Base-by-base conservation (phyloP, 2,888 invertebrate genomes). In the Drosophila macrospina region DNA sequence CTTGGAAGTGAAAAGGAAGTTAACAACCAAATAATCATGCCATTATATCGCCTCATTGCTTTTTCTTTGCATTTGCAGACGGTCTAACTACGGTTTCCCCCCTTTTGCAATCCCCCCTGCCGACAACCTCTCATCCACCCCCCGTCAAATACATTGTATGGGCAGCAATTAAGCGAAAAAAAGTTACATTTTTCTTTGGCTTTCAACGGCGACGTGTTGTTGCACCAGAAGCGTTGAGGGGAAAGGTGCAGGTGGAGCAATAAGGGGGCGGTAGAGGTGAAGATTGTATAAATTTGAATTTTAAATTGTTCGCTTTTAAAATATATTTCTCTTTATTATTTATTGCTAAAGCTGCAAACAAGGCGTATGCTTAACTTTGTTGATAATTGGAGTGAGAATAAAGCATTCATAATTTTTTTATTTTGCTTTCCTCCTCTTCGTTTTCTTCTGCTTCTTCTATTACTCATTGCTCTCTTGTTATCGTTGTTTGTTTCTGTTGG, bases 341-440 rank as follows among this genome's bases (percentile, higher is more conserved):
- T 86, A 80, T 82, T 75, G 72, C 77, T 65, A 69, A 69, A 70
- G 80, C 72, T 83, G 88, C 86, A 83, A 83, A 86, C 88, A 77
- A 79, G 86, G 78, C 81, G 86, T 78, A 86, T 86, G 86, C 84
- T 81, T 84, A 86, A 86, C 88, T 86, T 76, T 80, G 70, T 88
- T 86, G 79, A 78, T 88, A 86, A 86, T 86, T 86, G 82, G 88
- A 86, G 88, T 86, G 86, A 86, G 86, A 86, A 86, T 85, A 83
- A 54, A 69, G 66, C 71, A 72, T 86, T 83, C 69, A 74, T 77
- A 69, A 85, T 28, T 79, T 86, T 83, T 60, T 71, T 74, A 81
- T 74, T 69, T 60, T 62, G 60, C 52, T 45, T 11, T 41, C 64
- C 60, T 69, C 50, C 48, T 28, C 34, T 45, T 41, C 39, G 47